These are phyloP conservation scores for Trachemys scripta DNA, from an alignment of 2,113 vertebrate species.

Conservation along the genomic window DNA sequence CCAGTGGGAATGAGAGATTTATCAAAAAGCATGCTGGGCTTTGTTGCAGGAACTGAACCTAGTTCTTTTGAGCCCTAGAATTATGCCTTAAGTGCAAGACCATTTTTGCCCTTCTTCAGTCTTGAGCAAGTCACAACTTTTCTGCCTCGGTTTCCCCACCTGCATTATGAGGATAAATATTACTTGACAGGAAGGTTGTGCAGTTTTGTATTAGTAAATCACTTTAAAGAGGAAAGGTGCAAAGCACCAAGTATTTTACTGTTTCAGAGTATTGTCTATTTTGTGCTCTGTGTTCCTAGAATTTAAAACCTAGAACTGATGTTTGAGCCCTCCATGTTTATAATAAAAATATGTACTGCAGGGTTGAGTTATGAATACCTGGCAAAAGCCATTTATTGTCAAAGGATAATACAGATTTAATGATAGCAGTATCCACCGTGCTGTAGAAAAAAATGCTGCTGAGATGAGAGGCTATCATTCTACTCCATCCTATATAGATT, in stretches of 20 bases:
- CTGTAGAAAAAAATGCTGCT: not conserved
- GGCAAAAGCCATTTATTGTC: not conserved
- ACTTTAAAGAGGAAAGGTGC: conserved; percentile 21
- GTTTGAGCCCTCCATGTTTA: not conserved
- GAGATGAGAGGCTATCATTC: not conserved
- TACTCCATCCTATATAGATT: not conserved
- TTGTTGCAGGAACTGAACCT: not conserved
- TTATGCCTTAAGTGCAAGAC: fast-evolving
- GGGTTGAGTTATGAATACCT: not conserved
- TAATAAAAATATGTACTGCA: not conserved
- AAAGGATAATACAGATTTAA: not conserved
- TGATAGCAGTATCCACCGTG: not conserved
- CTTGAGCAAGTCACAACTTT: not conserved
- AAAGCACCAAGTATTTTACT: not conserved
- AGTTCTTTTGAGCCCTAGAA: fast-evolving
- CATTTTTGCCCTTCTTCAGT: not conserved
- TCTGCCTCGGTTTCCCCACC: not conserved
- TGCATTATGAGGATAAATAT: not conserved
- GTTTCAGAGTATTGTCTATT: not conserved
- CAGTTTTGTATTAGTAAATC: not conserved
- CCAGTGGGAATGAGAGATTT: not conserved
- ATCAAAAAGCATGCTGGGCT: not conserved
- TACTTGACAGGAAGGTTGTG: not conserved
- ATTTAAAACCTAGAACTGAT: not conserved
- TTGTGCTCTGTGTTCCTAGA: conserved; percentile 18